Conservation (phyloP, 2,888 invertebrate species). For the Fabriciana adippe region DNA sequence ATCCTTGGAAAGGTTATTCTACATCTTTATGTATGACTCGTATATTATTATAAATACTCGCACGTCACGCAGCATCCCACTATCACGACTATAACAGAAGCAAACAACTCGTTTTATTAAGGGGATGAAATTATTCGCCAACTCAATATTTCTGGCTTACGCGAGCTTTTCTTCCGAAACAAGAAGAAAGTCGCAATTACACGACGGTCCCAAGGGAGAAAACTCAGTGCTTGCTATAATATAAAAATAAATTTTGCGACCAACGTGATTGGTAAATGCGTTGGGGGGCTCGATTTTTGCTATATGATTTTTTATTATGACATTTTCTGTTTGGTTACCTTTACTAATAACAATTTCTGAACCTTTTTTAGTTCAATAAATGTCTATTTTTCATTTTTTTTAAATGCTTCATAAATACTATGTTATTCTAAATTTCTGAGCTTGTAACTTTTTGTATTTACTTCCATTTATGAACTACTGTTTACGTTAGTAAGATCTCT, state of each 20-base stretch:
- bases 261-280: neutral
- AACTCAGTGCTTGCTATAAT: slow-evolving; percentile 15
- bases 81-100: slow-evolving; percentile 21
- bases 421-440: too few species aligned
- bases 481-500: too few species aligned
- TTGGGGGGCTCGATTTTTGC: neutral
- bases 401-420: too few species aligned
- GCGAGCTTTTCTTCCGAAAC: slow-evolving; percentile 20
- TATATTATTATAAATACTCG: neutral
- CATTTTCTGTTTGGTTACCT: neutral
- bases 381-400: too few species aligned
- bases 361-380: too few species aligned
- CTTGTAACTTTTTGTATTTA: too few species aligned
- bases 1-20: too few species aligned
- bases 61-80: neutral
- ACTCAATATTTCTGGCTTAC: slow-evolving; percentile 36
- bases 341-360: neutral
- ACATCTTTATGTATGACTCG: neutral
- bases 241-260: slow-evolving; percentile 15
- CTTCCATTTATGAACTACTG: too few species aligned
- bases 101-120: slow-evolving; percentile 32
- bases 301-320: neutral
- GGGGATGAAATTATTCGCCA: slow-evolving; percentile 35
- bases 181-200: slow-evolving; percentile 27
- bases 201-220: slow-evolving; percentile 15